These are phyloP conservation scores for Drosophila falleni DNA, from an alignment of 2,888 invertebrate species.

Conservation along the genomic window DNA sequence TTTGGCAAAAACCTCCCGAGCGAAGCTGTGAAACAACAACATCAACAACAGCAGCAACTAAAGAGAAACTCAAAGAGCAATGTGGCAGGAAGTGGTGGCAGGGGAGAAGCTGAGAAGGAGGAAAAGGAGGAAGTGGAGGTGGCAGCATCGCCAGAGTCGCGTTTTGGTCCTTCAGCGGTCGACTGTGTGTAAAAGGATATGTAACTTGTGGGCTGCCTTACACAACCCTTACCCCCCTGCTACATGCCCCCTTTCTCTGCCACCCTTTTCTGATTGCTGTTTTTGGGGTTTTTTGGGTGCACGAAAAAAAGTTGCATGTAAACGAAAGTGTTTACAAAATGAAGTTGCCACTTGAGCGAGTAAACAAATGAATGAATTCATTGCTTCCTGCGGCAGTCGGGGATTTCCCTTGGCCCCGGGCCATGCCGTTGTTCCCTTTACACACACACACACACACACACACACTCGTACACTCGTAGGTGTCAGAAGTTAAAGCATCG, in stretches of 20 bases:
- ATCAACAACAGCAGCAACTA: constrained; percentile 12
- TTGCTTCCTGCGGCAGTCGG: constrained; percentile 65
- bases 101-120: not conserved
- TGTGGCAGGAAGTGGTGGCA: not conserved
- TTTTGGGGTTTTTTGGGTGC: constrained; percentile 49
- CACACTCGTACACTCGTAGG: constrained; percentile 43
- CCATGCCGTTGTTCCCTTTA: constrained; percentile 3
- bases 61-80: constrained; percentile 49
- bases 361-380: constrained; percentile 82
- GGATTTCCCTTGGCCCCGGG: constrained; percentile 1
- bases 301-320: constrained; percentile 77
- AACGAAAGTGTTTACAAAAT: constrained; percentile 81
- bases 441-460: constrained; percentile 2
- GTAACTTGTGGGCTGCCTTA: constrained; percentile 79
- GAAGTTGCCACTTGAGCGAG: constrained; percentile 82
- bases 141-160: constrained; percentile 31
- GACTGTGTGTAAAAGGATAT: constrained; percentile 76
- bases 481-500: constrained; percentile 79
- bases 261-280: constrained; percentile 37
- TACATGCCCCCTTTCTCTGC: not conserved
- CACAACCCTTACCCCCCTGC: constrained; percentile 42
- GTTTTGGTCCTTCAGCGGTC: constrained; percentile 65
- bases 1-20: constrained; percentile 73
- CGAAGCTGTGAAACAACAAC: constrained; percentile 77
- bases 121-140: not conserved